Conservation (phyloP, 2,888 invertebrate species). For the Harpalus rubripes region DNA sequence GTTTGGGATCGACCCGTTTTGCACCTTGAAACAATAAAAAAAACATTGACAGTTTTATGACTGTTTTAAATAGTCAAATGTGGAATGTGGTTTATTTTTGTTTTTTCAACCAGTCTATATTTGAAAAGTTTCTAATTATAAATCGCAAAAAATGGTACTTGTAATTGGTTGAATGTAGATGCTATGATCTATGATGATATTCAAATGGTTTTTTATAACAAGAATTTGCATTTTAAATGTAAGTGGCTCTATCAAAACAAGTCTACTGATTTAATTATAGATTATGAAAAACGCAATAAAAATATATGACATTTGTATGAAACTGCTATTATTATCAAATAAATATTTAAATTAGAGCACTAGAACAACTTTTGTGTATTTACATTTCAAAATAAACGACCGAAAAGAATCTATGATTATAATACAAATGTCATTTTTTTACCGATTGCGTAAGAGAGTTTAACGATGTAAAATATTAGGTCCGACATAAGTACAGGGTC, state of each 20-base stretch:
- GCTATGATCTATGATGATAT: conserved; percentile 23
- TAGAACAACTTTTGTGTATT: not conserved
- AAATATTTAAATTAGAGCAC: conserved; percentile 3
- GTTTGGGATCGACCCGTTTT: conserved; percentile 46
- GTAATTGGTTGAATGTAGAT: conserved; percentile 22
- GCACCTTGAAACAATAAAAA: conserved; percentile 5
- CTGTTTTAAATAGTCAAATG: not conserved
- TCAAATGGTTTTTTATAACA: not conserved
- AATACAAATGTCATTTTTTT: not conserved
- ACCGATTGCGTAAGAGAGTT: not conserved
- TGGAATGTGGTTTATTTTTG: not conserved
- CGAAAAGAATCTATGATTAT: not conserved
- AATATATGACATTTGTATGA: not conserved
- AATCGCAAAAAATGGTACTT: conserved; percentile 39
- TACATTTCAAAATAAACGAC: not conserved
- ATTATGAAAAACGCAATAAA: not conserved
- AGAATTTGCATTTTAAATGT: conserved; percentile 39
- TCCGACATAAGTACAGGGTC: too few relatives aligned
- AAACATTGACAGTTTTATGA: conserved; percentile 6
- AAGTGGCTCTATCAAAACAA: conserved; percentile 44
- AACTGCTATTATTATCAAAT: not conserved
- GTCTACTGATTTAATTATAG: conserved; percentile 49
- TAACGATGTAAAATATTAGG: too few relatives aligned
- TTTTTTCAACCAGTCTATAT: conserved; percentile 30
- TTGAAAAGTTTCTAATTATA: conserved; percentile 41